These are phyloP conservation scores for Caretta caretta DNA, from an alignment of 2,113 vertebrate species.

Conservation along the genomic window DNA sequence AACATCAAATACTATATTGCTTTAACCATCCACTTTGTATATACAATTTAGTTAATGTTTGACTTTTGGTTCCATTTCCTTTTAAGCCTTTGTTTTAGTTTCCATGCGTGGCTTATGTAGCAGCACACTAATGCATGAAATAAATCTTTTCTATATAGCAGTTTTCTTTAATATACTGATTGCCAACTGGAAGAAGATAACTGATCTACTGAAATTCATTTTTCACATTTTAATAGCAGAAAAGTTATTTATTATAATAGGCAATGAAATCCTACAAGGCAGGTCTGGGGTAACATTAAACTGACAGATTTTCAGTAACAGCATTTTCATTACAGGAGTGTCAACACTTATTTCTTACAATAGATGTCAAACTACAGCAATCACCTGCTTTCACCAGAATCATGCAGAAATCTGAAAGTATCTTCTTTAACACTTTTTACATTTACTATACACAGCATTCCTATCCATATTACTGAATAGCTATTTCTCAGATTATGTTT, in stretches of 20 bases:
- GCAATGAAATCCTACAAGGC: slow-evolving; percentile 46
- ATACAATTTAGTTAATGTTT: not conserved
- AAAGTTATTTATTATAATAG: slow-evolving; percentile 65
- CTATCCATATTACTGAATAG: not conserved
- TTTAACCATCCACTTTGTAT: not conserved
- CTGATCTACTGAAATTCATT: slow-evolving; percentile 43
- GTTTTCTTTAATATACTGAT: slow-evolving; percentile 16
- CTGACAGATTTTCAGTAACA: slow-evolving; percentile 38
- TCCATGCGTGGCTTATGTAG: not conserved
- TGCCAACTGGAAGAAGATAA: slow-evolving; percentile 49
- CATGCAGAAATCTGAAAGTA: slow-evolving; percentile 13
- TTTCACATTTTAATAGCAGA: slow-evolving; percentile 48
- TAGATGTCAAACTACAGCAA: not conserved
- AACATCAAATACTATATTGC: not conserved
- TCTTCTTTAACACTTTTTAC: not conserved
- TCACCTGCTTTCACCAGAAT: not conserved
- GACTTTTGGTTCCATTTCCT: not conserved
- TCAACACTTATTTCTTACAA: slow-evolving; percentile 44
- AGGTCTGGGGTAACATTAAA: slow-evolving; percentile 51
- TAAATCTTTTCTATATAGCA: not conserved
- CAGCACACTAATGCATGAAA: not conserved
- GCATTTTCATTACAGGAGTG: slow-evolving; percentile 49
- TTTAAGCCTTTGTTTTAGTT: slow-evolving; percentile 1
- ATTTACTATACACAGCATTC: not conserved
- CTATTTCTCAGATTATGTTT: not conserved